These are phyloP conservation scores for Notocelia uddmanniana DNA, from an alignment of 2,888 invertebrate species.

Conservation along the genomic window DNA sequence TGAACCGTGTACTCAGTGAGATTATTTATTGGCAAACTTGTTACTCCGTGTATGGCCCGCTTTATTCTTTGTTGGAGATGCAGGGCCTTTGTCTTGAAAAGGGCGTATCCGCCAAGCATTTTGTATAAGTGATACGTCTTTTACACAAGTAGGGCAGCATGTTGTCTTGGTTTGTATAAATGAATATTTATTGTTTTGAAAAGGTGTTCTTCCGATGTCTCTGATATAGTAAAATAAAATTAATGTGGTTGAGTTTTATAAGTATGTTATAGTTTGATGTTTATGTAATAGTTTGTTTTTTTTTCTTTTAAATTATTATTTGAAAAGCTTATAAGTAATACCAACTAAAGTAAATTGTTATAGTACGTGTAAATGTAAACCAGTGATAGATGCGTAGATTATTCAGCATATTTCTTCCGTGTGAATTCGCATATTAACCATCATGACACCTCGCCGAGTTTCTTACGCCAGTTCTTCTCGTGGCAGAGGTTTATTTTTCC, in stretches of 20 bases:
- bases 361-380: no score
- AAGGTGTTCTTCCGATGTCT: constrained; percentile 1
- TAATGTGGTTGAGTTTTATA: background rate
- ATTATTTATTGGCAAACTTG: constrained; percentile 49
- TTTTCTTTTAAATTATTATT: background rate
- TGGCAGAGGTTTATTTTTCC: no score
- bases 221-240: constrained; percentile 16
- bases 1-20: constrained; percentile 38
- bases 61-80: constrained; percentile 34
- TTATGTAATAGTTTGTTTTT: background rate
- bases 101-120: background rate
- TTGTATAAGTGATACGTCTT: background rate
- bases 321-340: no score
- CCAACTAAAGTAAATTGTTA: no score
- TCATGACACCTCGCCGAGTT: no score
- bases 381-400: no score
- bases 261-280: no score
- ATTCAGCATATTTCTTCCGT: no score
- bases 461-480: no score
- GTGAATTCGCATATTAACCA: no score
- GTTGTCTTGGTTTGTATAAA: constrained; percentile 11
- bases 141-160: background rate
- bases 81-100: background rate
- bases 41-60: constrained; percentile 43
- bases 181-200: constrained; percentile 38